phyloP scores from a whole-genome alignment of 2,888 invertebrate species.

The Brenthis ino region DNA sequence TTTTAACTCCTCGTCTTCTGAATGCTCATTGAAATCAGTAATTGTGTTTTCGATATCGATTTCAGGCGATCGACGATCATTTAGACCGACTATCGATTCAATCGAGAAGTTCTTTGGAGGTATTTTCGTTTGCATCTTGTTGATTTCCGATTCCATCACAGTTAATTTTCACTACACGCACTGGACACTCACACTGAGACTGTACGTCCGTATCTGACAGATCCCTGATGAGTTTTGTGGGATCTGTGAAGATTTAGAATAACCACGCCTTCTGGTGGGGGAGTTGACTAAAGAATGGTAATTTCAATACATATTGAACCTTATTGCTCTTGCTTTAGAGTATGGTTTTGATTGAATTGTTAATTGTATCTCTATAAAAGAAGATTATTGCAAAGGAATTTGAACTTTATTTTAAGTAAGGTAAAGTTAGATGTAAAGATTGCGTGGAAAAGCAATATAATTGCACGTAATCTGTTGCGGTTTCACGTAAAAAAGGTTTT shows the following conservation, averaged over 20 bases:
- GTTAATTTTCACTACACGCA: conserved; percentile 39
- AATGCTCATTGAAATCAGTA: conserved; percentile 63
- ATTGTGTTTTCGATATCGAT: conserved; percentile 76
- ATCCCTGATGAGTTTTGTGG: conserved; percentile 42
- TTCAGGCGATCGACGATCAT: conserved; percentile 67
- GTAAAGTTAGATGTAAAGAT: conserved; percentile 15
- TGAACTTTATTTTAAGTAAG: conserved; percentile 9
- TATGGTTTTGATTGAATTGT: neutral
- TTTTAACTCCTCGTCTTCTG: conserved; percentile 70
- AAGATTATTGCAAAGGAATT: conserved; percentile 1
- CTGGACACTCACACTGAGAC: conserved; percentile 45
- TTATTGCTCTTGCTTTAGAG: neutral
- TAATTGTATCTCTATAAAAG: neutral
- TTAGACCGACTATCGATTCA: conserved; percentile 83
- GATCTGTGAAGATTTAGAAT: conserved; percentile 37
- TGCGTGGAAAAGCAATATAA: conserved; percentile 31
- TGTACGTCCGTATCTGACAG: conserved; percentile 44
- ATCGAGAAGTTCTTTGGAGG: conserved; percentile 85
- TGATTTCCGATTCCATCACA: conserved; percentile 73
- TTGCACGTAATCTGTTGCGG: conserved; percentile 46
- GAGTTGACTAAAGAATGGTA: conserved; percentile 26
- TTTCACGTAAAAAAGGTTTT: conserved; percentile 40
- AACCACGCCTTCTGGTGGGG: conserved; percentile 46
- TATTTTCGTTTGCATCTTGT: conserved; percentile 70
- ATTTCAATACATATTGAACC: conserved; percentile 18